A percentile compares a stretch with the other conserved stretches of the same genome.
phyloP scores from a whole-genome alignment of 2,888 invertebrate species.

The Agrotis ipsilon region DNA sequence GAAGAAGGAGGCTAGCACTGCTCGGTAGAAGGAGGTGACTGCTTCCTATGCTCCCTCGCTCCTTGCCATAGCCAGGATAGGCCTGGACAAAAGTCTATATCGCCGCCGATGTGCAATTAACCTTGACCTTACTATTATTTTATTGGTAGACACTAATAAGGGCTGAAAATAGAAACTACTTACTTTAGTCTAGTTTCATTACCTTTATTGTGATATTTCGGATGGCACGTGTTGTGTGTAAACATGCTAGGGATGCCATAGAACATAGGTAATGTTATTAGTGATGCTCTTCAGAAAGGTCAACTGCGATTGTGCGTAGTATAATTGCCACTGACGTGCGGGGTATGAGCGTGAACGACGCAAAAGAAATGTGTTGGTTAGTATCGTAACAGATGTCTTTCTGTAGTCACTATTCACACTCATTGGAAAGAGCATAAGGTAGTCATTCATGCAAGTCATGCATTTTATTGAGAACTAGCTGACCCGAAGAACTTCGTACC shows the following conservation, averaged over 20 bases:
- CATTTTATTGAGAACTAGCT: too few relatives aligned
- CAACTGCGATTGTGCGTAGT: neutral
- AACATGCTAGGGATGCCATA: neutral
- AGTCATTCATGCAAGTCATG: too few relatives aligned
- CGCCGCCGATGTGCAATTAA: too few relatives aligned
- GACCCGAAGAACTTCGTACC: too few relatives aligned
- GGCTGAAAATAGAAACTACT: constrained; percentile 6
- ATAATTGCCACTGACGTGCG: neutral
- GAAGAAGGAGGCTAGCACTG: too few relatives aligned
- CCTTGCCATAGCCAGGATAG: too few relatives aligned
- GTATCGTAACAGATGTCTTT: neutral
- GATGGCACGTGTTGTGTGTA: neutral
- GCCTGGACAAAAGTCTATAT: too few relatives aligned
- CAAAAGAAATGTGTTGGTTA: neutral
- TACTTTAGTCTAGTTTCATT: neutral
- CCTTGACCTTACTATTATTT: neutral
- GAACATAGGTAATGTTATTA: neutral
- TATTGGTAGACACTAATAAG: neutral
- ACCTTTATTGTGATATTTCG: neutral
- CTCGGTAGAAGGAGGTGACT: too few relatives aligned
- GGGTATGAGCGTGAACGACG: neutral
- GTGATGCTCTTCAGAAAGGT: neutral
- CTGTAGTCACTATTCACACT: neutral
- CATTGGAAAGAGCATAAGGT: too few relatives aligned
- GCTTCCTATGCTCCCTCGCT: too few relatives aligned